Evolutionary conservation across 2,113 vertebrate genomes (phyloP).

Genomic region (Ictalurus punctatus): DNA sequence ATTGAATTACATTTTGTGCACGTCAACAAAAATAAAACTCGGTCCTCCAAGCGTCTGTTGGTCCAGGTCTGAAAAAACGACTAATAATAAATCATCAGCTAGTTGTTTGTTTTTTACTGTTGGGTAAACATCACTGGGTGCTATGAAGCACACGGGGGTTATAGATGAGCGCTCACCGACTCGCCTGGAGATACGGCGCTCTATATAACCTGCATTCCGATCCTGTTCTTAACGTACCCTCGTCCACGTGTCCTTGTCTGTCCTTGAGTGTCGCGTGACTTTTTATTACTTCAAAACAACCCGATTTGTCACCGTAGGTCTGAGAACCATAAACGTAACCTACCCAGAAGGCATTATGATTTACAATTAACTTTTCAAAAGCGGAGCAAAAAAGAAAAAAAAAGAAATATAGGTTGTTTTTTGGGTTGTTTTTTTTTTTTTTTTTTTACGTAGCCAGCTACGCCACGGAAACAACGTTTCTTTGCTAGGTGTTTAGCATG

Average conservation of each 20-base stretch:
- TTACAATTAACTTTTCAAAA: slow-evolving; percentile 7
- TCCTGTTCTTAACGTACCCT: background rate
- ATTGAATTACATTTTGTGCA: background rate
- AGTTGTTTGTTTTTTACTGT: background rate
- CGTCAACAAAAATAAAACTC: background rate
- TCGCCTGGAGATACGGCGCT: background rate
- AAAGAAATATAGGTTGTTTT: too few species aligned
- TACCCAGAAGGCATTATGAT: background rate
- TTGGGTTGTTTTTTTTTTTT: background rate
- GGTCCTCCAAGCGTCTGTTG: background rate
- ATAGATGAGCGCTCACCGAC: background rate
- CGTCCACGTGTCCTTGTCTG: background rate
- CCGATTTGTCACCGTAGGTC: too few species aligned
- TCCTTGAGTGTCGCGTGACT: background rate
- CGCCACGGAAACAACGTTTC: too few species aligned
- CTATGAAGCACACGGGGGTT: background rate
- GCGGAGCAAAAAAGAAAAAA: background rate
- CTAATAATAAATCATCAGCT: too few species aligned
- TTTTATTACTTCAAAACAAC: background rate
- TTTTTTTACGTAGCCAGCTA: background rate
- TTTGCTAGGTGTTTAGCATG: background rate
- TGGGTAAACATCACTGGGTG: background rate
- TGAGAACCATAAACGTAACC: background rate
- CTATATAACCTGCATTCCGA: background rate
- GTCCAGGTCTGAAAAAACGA: background rate